These are phyloP conservation scores for Lasius platythorax DNA, from an alignment of 2,888 invertebrate species.

Conservation along the genomic window DNA sequence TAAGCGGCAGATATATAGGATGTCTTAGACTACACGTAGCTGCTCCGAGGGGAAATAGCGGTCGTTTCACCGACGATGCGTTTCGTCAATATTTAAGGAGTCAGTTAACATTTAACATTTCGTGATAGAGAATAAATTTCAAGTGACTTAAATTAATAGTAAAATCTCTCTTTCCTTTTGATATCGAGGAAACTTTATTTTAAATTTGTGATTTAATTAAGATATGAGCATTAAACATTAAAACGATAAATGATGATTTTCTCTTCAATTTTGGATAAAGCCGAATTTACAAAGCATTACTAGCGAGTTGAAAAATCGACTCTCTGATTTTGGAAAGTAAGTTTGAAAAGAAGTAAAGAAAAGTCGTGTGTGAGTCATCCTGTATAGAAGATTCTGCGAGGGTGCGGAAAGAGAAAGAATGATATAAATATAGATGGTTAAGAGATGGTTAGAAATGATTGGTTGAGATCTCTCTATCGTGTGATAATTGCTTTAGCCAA, in stretches of 20 bases:
- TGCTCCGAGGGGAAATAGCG: neutral
- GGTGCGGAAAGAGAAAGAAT: neutral
- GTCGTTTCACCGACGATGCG: neutral
- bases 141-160: neutral
- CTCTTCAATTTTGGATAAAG: neutral
- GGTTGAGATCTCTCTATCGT: neutral
- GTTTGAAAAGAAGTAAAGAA: conserved; percentile 3
- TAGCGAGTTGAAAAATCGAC: neutral
- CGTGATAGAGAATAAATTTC: neutral
- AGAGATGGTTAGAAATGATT: neutral
- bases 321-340: neutral
- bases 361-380: neutral
- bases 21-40: neutral
- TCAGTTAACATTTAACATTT: neutral
- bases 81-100: conserved; percentile 18
- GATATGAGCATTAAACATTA: neutral
- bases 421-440: conserved; percentile 2
- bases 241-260: neutral
- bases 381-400: neutral
- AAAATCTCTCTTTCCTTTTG: neutral
- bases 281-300: neutral
- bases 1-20: conserved; percentile 23
- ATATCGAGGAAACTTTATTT: neutral
- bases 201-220: neutral
- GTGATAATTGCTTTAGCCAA: conserved; percentile 56